Evolutionary conservation across 1,140 invertebrate species (phyloP), one percentile per base, ranked within the genome.

Genomic region (Musca domestica): DNA sequence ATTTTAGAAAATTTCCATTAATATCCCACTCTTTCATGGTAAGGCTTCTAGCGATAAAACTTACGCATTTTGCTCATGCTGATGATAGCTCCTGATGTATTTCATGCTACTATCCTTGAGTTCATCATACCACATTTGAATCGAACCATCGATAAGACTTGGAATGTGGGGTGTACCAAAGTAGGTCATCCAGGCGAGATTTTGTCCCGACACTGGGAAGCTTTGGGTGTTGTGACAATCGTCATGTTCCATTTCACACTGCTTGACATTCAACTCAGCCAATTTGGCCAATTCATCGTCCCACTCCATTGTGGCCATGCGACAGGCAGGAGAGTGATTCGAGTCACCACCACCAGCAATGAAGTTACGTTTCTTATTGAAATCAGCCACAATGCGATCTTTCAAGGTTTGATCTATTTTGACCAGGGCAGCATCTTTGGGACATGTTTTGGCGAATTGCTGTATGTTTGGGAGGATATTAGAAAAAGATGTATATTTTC

Each of bases 231-330:
- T 80, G 69, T 66, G 78, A 67, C 78, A 80, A 1, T 49, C 69
- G 9, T 80, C 78, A 70, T 80, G 78, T 0, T 49, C 15, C 72
- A 80, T 75, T 54, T 66, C 7, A n/a, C 78, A 80, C 63, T 72
- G 73, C 23, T 54, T 71, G 0, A 78, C 76, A 58, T 80, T 80
- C 3, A 80, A 61, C 4, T 67, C 65, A n/a, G 78, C 78, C 58
- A 80, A 10, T 9, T 64, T 69, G 27, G 76, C 75, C 64, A 80
- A 63, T 41, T 80, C 78, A 7, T 76, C 72, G 61, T 74, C 71
- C 78, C 78, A 80, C 56, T 74, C 56, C 58, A 76, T 79, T 47
- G 77, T 77, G 54, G 74, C 74, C 77, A 80, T 80, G 34, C 76
- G 72, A 22, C 75, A 77, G 54, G 77, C 77, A 46, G 74, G 61